Evolutionary conservation across 2,888 invertebrate species (phyloP).

Genomic region (Biston stratarius): DNA sequence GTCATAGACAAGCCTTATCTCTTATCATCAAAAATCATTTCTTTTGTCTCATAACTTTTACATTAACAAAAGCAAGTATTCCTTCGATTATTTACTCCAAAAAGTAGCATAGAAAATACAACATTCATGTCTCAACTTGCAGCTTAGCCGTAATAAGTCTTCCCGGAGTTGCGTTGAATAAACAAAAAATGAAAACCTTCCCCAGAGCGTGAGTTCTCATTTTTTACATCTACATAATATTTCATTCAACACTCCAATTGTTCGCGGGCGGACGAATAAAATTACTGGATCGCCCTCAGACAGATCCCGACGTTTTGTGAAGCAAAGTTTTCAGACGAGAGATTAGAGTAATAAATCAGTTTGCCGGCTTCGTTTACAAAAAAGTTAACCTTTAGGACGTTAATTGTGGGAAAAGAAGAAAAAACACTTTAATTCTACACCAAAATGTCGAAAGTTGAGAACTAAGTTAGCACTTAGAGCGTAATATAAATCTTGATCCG

Average conservation of each 20-base stretch:
- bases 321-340: constrained; percentile 33
- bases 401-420: constrained; percentile 4
- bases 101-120: neutral
- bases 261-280: constrained; percentile 23
- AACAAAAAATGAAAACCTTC: constrained; percentile 13
- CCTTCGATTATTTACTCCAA: too few species aligned
- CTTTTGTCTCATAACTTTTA: too few species aligned
- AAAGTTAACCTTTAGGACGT: constrained; percentile 15
- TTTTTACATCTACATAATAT: constrained; percentile 29
- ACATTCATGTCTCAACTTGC: neutral
- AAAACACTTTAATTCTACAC: neutral
- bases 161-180: constrained; percentile 6
- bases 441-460: neutral
- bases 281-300: constrained; percentile 27
- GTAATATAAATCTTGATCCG: neutral
- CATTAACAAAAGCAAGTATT: too few species aligned
- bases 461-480: too few species aligned
- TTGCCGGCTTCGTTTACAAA: constrained; percentile 24
- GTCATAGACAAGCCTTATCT: too few species aligned
- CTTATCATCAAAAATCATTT: too few species aligned
- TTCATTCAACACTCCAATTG: constrained; percentile 27
- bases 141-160: constrained; percentile 8
- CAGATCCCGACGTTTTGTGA: constrained; percentile 21
- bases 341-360: constrained; percentile 33
- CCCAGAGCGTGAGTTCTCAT: constrained; percentile 1